A percentile compares a stretch with the other conserved stretches of the same genome.
These are phyloP conservation scores for Tetranychus piercei DNA, from an alignment of 2,888 invertebrate species.

Conservation along the genomic window DNA sequence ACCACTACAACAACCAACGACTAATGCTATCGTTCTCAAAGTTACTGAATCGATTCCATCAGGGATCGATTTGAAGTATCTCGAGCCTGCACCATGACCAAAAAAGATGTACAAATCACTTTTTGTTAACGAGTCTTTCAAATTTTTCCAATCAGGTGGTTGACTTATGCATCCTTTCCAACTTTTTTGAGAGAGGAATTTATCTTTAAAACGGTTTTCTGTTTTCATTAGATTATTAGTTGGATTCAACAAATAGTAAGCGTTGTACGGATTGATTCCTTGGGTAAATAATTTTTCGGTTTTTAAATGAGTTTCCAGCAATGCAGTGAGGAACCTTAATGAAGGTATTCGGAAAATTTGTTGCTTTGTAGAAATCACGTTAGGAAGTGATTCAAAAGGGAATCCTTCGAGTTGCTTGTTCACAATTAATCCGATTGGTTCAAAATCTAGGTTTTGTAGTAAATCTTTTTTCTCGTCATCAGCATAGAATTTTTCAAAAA, in stretches of 20 bases:
- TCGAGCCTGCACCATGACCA: conserved; percentile 53
- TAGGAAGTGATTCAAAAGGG: conserved; percentile 57
- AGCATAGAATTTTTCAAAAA: conserved; percentile 6
- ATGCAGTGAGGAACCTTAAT: conserved; percentile 31
- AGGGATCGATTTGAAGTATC: conserved; percentile 30
- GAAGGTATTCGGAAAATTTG: conserved; percentile 57
- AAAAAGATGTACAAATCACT: conserved; percentile 38
- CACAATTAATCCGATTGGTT: conserved; percentile 28
- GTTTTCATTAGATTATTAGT: conserved; percentile 47
- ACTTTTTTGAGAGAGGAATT: conserved; percentile 33
- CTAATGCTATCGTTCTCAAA: conserved; percentile 37
- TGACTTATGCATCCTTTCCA: conserved; percentile 45
- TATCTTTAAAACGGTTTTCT: conserved; percentile 40
- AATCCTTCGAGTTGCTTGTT: conserved; percentile 44
- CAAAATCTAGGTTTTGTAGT: conserved; percentile 14
- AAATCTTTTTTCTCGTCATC: conserved; percentile 13
- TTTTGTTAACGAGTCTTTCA: conserved; percentile 7
- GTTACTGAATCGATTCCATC: conserved; percentile 39
- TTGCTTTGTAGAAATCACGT: conserved; percentile 40
- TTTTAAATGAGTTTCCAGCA: conserved; percentile 13
- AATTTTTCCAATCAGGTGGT: conserved; percentile 35
- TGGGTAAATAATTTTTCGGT: conserved; percentile 13
- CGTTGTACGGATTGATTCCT: conserved; percentile 41
- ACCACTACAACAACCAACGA: conserved; percentile 55
- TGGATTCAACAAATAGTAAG: conserved; percentile 50